These are phyloP conservation scores for Salminus brasiliensis DNA, from an alignment of 2,113 vertebrate genomes.

Conservation along the genomic window DNA sequence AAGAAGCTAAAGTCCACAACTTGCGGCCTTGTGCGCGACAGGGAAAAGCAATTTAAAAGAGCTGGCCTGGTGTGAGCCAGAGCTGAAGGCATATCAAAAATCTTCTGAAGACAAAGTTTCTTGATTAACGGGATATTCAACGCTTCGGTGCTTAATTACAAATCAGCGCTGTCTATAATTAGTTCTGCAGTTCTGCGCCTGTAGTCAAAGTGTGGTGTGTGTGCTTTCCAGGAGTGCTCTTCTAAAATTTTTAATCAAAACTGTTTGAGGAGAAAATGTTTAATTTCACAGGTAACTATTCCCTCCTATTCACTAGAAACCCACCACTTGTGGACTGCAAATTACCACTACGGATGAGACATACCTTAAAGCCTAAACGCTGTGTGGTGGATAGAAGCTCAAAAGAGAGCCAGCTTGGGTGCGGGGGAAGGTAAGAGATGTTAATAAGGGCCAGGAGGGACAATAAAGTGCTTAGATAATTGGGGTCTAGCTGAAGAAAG, in stretches of 20 bases:
- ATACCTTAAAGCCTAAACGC: neutral
- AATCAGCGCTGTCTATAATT: neutral
- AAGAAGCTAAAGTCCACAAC: neutral
- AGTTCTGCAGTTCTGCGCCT: neutral
- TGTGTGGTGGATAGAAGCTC: neutral
- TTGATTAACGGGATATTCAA: neutral
- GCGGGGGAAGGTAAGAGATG: neutral
- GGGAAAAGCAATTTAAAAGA: neutral
- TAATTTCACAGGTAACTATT: conserved; percentile 15
- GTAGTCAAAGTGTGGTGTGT: neutral
- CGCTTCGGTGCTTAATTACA: conserved; percentile 7
- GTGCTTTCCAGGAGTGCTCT: neutral
- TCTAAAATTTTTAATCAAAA: no score
- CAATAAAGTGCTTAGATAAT: conserved; percentile 41
- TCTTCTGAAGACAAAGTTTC: neutral
- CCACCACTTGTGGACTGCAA: neutral
- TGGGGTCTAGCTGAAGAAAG: conserved; percentile 19
- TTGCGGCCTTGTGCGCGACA: neutral
- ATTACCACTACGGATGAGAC: conserved; percentile 17
- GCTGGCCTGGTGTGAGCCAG: neutral
- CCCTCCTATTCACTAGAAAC: neutral
- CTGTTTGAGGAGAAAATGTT: neutral
- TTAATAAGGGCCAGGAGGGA: conserved; percentile 24
- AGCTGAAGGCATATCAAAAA: neutral
- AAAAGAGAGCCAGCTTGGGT: conserved; percentile 26